Percentiles rank a stretch among this genome's conserved stretches.
Evolutionary conservation across 1,140 invertebrate species (phyloP).

Genomic region (Telenomus remus): DNA sequence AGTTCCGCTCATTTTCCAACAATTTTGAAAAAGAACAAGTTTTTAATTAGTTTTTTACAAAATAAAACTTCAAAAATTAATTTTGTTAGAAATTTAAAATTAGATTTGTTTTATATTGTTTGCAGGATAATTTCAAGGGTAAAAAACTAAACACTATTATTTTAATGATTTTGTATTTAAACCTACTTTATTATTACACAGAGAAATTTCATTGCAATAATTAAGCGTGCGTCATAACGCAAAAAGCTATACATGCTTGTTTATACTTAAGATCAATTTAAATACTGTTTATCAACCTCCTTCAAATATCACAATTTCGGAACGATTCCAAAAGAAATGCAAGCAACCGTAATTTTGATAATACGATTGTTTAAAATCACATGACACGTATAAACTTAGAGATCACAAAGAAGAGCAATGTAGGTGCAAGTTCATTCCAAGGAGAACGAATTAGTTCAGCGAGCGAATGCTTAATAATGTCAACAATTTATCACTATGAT

Average conservation of each 20-base stretch:
- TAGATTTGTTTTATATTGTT: too few species aligned
- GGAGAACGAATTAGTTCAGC: conserved; percentile 4
- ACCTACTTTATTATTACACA: conserved; percentile 11
- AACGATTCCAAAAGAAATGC: conserved; percentile 7
- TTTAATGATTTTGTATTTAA: too few species aligned
- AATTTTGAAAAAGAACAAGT: too few species aligned
- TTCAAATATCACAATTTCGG: conserved; percentile 40
- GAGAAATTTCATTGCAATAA: conserved; percentile 37
- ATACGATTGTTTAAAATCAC: conserved; percentile 11
- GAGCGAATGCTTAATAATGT: too few species aligned
- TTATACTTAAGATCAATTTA: conserved; percentile 26
- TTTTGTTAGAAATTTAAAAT: too few species aligned
- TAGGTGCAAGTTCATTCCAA: conserved; percentile 6
- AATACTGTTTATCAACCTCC: conserved; percentile 24
- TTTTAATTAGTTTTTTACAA: too few species aligned
- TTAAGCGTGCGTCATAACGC: conserved; percentile 45
- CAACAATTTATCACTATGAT: too few species aligned
- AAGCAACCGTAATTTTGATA: conserved; percentile 1
- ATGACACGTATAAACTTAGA: conserved; percentile 11
- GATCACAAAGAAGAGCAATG: conserved; percentile 16
- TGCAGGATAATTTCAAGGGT: too few species aligned
- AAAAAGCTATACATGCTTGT: conserved; percentile 22
- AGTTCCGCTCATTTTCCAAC: too few species aligned
- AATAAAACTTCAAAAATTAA: too few species aligned
- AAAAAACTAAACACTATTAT: too few species aligned